Base-by-base conservation (phyloP, 2,797 vertebrate species). In the Falco peregrinus region DNA sequence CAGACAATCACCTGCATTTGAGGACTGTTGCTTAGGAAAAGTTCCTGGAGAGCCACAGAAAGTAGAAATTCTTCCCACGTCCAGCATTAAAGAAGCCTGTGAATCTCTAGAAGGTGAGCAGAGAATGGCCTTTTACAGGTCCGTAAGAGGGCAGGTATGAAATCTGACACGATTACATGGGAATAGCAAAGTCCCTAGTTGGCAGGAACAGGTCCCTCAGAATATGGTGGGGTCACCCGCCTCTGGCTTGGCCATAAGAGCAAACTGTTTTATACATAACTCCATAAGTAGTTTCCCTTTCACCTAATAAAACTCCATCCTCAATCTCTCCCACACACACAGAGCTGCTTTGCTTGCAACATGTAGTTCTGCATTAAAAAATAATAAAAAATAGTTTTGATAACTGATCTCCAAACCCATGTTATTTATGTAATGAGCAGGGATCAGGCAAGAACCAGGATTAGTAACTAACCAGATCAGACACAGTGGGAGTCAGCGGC, bases 381-480 rank as follows among this genome's bases (percentile, higher is more conserved):
- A 17, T 16, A 91, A 56, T 54, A 63, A 85, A 89, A 89, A 59
- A 10, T 28, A 50, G 24, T 56, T 92, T 89, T 16, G 6, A 70
- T 45, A 65, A 48, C 60, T 33, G n/a, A 79, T 77, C 64, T 77
- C 37, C 57, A 88, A 87, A 61, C 15, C n/a, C 1, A 0, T 5
- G 15, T 22, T 90, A 61, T 56, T 81, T 81, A 31, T 75, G 53
- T 63, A 85, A 39, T 1, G 5, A 41, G 37, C 56, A 81, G 26
- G 16, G 26, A 89, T 65, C 56, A 84, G 47, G 35, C 20, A 31
- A 85, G 31, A 92, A 59, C 29, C 1, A 0, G 51, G 48, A 81
- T 64, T 91, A 86, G 73, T 77, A 91, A 70, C 56, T 75, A 88
- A 70, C 67, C 56, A 63, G 84, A 80, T 87, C 86, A 93, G 63